Conservation (phyloP, 2,888 invertebrate species). For the Pseudoips prasinana region DNA sequence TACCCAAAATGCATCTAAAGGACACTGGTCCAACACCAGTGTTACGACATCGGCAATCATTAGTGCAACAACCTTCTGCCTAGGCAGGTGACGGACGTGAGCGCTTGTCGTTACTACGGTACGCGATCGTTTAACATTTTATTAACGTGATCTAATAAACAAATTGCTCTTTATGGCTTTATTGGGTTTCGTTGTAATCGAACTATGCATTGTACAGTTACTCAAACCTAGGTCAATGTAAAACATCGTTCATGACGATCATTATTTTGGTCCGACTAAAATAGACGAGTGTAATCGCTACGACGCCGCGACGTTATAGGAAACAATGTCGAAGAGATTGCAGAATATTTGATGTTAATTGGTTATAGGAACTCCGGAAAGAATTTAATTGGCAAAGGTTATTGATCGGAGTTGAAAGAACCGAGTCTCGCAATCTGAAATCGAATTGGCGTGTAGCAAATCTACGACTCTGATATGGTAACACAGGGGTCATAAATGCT, state of each 20-base stretch:
- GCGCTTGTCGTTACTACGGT: constrained; percentile 42
- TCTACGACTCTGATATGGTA: no score
- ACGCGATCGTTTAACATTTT: constrained; percentile 52
- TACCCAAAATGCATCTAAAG: constrained; percentile 75
- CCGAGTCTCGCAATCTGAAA: constrained; percentile 13
- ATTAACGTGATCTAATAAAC: constrained; percentile 47
- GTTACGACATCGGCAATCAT: constrained; percentile 67
- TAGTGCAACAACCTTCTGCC: constrained; percentile 72
- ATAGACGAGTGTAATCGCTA: no score
- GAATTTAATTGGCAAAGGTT: constrained; percentile 24
- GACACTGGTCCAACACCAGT: constrained; percentile 66
- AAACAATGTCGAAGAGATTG: constrained; percentile 5
- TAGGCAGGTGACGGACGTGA: constrained; percentile 52
- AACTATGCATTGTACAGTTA: constrained; percentile 11
- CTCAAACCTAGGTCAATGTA: constrained; percentile 31
- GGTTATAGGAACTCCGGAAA: constrained; percentile 17
- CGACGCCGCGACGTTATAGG: constrained; percentile 1
- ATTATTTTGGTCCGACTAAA: background rate
- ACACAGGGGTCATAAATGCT: no score
- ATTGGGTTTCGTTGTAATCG: constrained; percentile 17
- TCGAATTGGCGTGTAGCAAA: background rate
- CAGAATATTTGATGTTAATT: constrained; percentile 1
- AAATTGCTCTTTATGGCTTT: constrained; percentile 22
- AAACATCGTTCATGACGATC: constrained; percentile 8
- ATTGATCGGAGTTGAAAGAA: constrained; percentile 31